Conservation (phyloP, 2,888 invertebrate genomes). For the Lithophane leautieri region DNA sequence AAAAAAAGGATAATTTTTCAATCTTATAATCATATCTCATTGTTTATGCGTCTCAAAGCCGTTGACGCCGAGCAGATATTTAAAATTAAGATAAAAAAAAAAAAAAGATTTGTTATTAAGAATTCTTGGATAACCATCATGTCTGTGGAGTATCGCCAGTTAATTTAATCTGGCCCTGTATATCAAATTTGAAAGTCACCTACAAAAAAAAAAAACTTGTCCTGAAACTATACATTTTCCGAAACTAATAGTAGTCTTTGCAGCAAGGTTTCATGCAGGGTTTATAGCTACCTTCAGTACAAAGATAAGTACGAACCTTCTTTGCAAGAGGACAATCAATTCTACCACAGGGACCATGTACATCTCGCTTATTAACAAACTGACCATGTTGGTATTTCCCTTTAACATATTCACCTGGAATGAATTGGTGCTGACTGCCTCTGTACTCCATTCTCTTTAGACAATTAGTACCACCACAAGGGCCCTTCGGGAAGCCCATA, state of each 20-base stretch:
- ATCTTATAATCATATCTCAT: background rate
- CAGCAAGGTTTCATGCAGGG: slow-evolving; percentile 85
- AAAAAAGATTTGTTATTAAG: no score
- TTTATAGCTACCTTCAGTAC: slow-evolving; percentile 84
- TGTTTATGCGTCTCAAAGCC: background rate
- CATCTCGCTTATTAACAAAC: slow-evolving; percentile 86
- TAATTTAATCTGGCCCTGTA: background rate
- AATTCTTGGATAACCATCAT: background rate
- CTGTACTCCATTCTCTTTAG: slow-evolving; percentile 85
- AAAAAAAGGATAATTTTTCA: background rate
- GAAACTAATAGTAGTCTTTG: slow-evolving; percentile 80
- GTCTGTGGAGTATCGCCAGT: background rate
- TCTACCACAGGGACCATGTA: slow-evolving; percentile 87
- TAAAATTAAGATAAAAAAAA: no score
- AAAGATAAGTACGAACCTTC: slow-evolving; percentile 81
- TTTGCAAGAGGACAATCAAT: slow-evolving; percentile 87
- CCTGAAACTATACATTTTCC: slow-evolving; percentile 12
- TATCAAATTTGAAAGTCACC: slow-evolving; percentile 16
- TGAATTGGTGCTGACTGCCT: slow-evolving; percentile 87
- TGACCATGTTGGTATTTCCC: slow-evolving; percentile 85
- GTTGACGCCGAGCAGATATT: background rate
- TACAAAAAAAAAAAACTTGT: slow-evolving; percentile 10
- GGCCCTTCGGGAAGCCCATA: slow-evolving; percentile 88
- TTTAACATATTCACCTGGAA: slow-evolving; percentile 82
- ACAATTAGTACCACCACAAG: slow-evolving; percentile 88